phyloP scores from a whole-genome alignment of 1,140 invertebrate species.

The Steinernema khuongi region DNA sequence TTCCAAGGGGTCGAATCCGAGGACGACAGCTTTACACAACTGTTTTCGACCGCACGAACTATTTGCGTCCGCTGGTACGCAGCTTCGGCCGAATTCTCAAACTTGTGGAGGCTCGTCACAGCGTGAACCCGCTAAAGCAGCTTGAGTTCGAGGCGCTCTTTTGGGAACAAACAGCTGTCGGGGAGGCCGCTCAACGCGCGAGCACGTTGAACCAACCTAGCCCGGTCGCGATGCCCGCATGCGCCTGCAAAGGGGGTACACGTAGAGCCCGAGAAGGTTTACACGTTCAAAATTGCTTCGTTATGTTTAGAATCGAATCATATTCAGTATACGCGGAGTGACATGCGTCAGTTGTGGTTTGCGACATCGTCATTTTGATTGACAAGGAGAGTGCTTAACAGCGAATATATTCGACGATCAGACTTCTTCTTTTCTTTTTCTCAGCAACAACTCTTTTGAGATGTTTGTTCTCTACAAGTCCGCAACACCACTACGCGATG shows the following conservation, averaged over 20 bases:
- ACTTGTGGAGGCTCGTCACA: too few relatives aligned
- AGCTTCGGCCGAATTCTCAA: too few relatives aligned
- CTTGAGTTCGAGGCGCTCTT: too few relatives aligned
- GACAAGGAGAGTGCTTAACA: constrained; percentile 9
- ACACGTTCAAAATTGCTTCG: neutral
- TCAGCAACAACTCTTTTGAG: too few relatives aligned
- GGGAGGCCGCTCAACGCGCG: too few relatives aligned
- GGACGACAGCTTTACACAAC: neutral
- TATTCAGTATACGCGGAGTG: constrained; percentile 2
- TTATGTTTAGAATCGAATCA: constrained; percentile 6
- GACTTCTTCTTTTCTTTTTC: neutral
- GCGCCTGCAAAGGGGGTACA: too few relatives aligned
- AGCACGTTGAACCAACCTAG: too few relatives aligned
- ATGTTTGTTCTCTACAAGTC: neutral
- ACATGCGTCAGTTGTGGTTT: constrained; percentile 16
- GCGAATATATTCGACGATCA: neutral
- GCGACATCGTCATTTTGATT: constrained; percentile 13
- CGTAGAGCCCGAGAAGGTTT: neutral
- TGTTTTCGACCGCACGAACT: neutral
- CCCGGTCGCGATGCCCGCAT: too few relatives aligned
- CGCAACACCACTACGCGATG: too few relatives aligned
- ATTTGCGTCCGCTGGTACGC: too few relatives aligned
- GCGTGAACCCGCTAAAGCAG: too few relatives aligned
- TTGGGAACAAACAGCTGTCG: too few relatives aligned
- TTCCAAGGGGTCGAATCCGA: neutral